Evolutionary conservation across 1,140 invertebrate species (phyloP).

Genomic region (Orussus abietinus): DNA sequence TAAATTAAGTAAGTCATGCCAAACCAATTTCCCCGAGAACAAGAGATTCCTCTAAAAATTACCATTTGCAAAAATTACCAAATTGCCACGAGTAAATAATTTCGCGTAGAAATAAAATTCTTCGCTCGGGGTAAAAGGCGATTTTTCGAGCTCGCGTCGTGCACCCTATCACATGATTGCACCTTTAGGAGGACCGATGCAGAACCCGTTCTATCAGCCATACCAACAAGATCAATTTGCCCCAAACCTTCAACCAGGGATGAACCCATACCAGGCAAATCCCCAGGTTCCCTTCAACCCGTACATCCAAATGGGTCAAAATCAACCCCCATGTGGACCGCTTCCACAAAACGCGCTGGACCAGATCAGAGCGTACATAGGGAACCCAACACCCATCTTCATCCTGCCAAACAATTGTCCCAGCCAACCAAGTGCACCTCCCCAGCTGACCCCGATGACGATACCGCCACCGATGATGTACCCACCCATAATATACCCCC

Average conservation of each 20-base stretch:
- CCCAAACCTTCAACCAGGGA: background rate
- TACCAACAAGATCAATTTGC: background rate
- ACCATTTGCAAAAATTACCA: too few relatives aligned
- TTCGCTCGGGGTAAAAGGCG: too few relatives aligned
- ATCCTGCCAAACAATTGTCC: constrained; percentile 35
- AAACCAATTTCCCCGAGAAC: too few relatives aligned
- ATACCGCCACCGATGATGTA: too few relatives aligned
- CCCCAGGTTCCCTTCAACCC: constrained; percentile 6
- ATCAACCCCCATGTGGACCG: background rate
- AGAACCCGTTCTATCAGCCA: background rate
- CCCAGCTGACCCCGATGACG: constrained; percentile 12
- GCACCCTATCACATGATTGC: too few relatives aligned
- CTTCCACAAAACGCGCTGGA: constrained; percentile 31
- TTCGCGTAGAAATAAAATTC: too few relatives aligned
- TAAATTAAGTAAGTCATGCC: too few relatives aligned
- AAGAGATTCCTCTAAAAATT: too few relatives aligned
- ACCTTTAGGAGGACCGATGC: background rate
- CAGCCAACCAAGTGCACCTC: constrained; percentile 14
- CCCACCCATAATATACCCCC: too few relatives aligned
- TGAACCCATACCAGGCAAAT: constrained; percentile 8
- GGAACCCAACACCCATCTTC: constrained; percentile 35
- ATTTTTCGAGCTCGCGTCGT: too few relatives aligned
- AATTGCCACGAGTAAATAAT: too few relatives aligned
- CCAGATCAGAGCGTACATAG: constrained; percentile 30
- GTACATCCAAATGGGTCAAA: constrained; percentile 6